Conservation (phyloP, 2,797 vertebrate species). For the Picus viridis region DNA sequence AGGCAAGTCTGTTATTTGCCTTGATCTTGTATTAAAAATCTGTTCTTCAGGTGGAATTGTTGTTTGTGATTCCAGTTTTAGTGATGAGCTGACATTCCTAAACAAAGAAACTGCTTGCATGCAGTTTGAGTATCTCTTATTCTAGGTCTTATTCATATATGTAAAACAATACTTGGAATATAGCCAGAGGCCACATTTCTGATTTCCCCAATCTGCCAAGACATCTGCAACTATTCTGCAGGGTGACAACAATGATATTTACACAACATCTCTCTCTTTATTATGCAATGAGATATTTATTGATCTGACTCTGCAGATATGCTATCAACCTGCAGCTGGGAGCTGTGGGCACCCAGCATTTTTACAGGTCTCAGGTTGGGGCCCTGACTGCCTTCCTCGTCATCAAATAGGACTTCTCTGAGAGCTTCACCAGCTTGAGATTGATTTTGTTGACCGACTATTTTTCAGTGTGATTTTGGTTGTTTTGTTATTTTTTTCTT, state of each 20-base stretch:
- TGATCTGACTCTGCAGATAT: background rate
- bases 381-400: background rate
- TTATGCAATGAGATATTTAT: background rate
- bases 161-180: background rate
- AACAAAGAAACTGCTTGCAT: background rate
- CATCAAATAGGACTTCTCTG: background rate
- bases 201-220: constrained; percentile 4
- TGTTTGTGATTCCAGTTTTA: background rate
- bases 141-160: background rate
- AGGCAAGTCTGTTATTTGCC: background rate
- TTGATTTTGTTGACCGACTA: background rate
- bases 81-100: background rate
- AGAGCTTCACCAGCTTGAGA: background rate
- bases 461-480: background rate
- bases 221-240: background rate
- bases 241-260: background rate
- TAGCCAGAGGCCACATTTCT: background rate
- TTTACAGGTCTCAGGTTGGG: background rate
- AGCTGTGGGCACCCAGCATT: background rate
- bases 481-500: no score
- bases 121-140: background rate
- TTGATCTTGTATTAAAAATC: background rate
- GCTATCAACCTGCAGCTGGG: background rate
- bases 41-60: background rate
- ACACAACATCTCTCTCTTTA: background rate